Evolutionary conservation across 2,113 vertebrate genomes (phyloP).

Genomic region (Telmatochromis sp.): DNA sequence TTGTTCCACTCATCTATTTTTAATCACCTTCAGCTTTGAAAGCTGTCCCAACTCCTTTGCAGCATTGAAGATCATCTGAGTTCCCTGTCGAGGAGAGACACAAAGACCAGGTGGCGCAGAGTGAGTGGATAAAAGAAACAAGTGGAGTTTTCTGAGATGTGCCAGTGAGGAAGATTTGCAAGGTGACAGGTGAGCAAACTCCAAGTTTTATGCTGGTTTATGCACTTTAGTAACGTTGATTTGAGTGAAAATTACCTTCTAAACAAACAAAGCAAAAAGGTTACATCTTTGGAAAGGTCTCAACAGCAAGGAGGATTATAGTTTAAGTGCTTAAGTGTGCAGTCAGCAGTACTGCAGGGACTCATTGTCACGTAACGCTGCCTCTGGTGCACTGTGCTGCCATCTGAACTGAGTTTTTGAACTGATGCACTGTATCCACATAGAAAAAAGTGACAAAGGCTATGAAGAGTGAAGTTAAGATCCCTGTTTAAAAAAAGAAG

Average conservation of each 20-base stretch:
- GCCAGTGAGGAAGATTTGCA: background rate
- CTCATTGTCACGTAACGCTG: background rate
- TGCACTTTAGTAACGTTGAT: background rate
- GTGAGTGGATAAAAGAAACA: background rate
- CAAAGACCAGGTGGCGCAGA: background rate
- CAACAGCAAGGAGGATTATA: background rate
- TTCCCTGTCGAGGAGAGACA: constrained; percentile 75
- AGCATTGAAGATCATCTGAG: constrained; percentile 96
- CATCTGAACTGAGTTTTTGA: background rate
- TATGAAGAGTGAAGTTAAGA: background rate
- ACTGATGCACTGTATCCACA: background rate
- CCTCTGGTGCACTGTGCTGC: constrained; percentile 11
- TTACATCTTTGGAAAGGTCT: background rate
- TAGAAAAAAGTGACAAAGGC: background rate
- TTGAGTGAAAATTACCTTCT: background rate
- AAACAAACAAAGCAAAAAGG: background rate
- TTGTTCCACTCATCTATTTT: background rate
- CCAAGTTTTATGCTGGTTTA: background rate
- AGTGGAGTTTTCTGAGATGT: background rate
- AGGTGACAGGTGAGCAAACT: background rate
- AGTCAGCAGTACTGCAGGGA: background rate
- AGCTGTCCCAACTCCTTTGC: constrained; percentile 96
- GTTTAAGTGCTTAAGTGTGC: background rate
- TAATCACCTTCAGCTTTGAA: constrained; percentile 89
- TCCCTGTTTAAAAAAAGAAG: background rate